Percentiles rank a stretch among this genome's conserved stretches.
Evolutionary conservation across 2,113 vertebrate genomes (phyloP).

Genomic region (Strix uralensis): DNA sequence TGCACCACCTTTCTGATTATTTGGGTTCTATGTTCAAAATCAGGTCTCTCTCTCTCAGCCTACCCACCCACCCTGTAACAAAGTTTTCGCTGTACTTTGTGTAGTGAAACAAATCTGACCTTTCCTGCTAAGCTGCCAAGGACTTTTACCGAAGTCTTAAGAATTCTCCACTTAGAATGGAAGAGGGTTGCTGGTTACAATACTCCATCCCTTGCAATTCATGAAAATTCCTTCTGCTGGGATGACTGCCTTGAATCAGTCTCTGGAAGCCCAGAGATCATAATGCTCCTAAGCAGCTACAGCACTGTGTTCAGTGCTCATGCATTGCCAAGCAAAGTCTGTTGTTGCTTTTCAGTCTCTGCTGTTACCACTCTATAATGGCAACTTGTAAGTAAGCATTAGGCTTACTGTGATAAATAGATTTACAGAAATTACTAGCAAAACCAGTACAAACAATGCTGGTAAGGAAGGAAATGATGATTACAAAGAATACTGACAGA

Average conservation of each 20-base stretch:
- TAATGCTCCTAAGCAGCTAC: background rate
- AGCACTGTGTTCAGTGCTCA: rapidly evolving
- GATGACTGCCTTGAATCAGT: background rate
- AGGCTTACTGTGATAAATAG: background rate
- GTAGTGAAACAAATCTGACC: background rate
- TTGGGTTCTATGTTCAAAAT: background rate
- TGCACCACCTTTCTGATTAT: background rate
- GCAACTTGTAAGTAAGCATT: background rate
- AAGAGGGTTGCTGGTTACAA: background rate
- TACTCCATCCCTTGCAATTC: background rate
- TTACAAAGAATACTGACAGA: background rate
- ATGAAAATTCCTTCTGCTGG: background rate
- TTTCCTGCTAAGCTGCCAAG: background rate
- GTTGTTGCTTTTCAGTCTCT: background rate
- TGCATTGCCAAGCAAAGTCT: background rate
- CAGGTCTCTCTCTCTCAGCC: background rate
- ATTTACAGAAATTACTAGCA: background rate
- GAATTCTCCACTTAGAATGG: background rate
- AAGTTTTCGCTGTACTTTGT: background rate
- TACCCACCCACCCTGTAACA: background rate
- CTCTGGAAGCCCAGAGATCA: background rate
- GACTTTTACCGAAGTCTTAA: background rate
- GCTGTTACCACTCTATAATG: background rate
- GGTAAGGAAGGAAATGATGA: background rate
- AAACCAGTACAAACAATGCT: background rate